Evolutionary conservation across 64 coral and sea anemone species (phyloP).

Genomic region (Pocillopora verrucosa): DNA sequence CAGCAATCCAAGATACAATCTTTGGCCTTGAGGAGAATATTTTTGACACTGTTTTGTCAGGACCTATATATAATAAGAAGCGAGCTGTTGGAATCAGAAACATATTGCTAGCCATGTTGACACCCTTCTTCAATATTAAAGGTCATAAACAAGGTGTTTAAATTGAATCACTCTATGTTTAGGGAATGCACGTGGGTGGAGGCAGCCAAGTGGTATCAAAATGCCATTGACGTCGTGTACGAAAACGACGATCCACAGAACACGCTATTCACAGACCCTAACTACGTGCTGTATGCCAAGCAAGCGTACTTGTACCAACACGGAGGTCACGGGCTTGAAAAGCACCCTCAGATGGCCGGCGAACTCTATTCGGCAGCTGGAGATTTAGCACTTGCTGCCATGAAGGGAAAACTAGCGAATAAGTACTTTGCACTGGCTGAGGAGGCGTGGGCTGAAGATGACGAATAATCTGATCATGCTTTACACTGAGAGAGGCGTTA

Average conservation of each 20-base stretch:
- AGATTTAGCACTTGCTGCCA: constrained; percentile 85
- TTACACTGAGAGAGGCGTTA: no score
- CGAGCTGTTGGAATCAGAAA: no score
- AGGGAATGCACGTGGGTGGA: constrained; percentile 62
- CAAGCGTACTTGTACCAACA: constrained; percentile 78
- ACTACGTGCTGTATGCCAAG: constrained; percentile 54
- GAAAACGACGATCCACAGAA: constrained; percentile 86
- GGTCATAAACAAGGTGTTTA: not conserved
- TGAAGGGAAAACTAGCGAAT: constrained; percentile 96
- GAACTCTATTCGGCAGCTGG: constrained; percentile 87
- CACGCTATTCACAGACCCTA: constrained; percentile 72
- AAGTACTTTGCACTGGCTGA: constrained; percentile 89
- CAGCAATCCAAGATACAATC: no score
- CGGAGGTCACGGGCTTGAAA: constrained; percentile 88
- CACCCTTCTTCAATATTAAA: not conserved
- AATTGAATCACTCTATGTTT: not conserved
- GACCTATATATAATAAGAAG: no score
- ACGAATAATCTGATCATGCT: constrained; percentile 38
- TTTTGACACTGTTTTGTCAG: no score
- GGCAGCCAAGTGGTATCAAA: constrained; percentile 86
- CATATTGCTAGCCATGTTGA: no score
- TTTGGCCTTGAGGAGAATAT: no score
- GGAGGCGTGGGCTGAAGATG: constrained; percentile 90
- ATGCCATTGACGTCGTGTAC: constrained; percentile 83
- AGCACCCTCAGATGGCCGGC: constrained; percentile 79